Evolutionary conservation across 1,140 invertebrate genomes (phyloP).

Genomic region (Drosophila auraria): DNA sequence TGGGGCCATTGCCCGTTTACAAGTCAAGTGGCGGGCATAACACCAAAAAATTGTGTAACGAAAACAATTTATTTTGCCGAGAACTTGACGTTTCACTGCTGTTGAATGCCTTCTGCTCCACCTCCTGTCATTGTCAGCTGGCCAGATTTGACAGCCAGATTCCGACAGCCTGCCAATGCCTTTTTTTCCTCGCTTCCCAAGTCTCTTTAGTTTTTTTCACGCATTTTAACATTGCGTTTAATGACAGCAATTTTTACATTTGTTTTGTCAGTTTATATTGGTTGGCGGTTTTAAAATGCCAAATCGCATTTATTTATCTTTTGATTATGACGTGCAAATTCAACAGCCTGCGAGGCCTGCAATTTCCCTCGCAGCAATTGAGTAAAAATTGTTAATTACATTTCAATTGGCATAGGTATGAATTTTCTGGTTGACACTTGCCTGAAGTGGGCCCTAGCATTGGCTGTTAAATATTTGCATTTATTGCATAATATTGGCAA

Average conservation of each 20-base stretch:
- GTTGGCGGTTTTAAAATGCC: conserved; percentile 28
- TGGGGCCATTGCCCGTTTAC: conserved; percentile 66
- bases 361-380: not conserved
- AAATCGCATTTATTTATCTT: conserved; percentile 60
- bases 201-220: conserved; percentile 54
- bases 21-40: conserved; percentile 77
- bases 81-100: conserved; percentile 46
- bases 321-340: conserved; percentile 33
- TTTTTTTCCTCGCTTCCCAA: conserved; percentile 19
- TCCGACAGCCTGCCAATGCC: conserved; percentile 36
- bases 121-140: conserved; percentile 56
- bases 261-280: conserved; percentile 32
- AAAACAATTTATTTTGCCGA: conserved; percentile 80
- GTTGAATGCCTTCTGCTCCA: not conserved
- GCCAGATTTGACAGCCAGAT: conserved; percentile 70
- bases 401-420: conserved; percentile 41
- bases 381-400: conserved; percentile 30
- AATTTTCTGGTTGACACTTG: conserved; percentile 32
- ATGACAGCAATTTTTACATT: not conserved
- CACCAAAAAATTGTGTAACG: conserved; percentile 77
- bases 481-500: conserved; percentile 37
- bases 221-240: conserved; percentile 42
- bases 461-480: conserved; percentile 44
- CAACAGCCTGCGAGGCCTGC: not conserved
- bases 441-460: conserved; percentile 4